phyloP scores from a whole-genome alignment of 2,797 vertebrate species.

The Rhynchotus rufescens region DNA sequence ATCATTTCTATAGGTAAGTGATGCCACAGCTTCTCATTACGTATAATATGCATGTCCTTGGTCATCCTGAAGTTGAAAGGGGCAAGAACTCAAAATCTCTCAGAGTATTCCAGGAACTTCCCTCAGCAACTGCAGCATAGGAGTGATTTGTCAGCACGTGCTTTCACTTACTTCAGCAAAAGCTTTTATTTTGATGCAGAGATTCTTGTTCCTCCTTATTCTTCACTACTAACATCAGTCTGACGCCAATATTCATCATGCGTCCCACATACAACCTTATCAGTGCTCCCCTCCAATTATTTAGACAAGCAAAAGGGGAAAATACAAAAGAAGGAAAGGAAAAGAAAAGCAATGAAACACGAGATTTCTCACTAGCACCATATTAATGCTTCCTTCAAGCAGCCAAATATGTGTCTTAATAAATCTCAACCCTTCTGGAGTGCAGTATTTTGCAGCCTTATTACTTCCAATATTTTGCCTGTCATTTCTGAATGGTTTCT shows the following conservation, averaged over 20 bases:
- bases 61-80: not conserved
- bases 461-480: conserved; percentile 66
- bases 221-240: not conserved
- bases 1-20: not conserved
- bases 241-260: not conserved
- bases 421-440: conserved; percentile 34
- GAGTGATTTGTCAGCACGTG: not conserved
- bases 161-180: not conserved
- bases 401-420: not conserved
- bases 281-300: not conserved
- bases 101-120: not conserved
- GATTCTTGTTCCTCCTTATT: not conserved
- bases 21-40: not conserved
- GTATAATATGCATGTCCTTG: fast-evolving
- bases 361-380: not conserved
- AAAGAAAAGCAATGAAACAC: not conserved
- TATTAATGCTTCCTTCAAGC: conserved; percentile 39
- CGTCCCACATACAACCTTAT: not conserved
- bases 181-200: not conserved
- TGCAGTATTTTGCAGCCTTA: conserved; percentile 62
- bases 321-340: not conserved
- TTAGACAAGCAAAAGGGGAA: not conserved
- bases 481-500: conserved; percentile 64
- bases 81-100: not conserved
- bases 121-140: not conserved